Base-by-base conservation (phyloP, 2,797 vertebrate genomes). In the Neopelma chrysocephalum region DNA sequence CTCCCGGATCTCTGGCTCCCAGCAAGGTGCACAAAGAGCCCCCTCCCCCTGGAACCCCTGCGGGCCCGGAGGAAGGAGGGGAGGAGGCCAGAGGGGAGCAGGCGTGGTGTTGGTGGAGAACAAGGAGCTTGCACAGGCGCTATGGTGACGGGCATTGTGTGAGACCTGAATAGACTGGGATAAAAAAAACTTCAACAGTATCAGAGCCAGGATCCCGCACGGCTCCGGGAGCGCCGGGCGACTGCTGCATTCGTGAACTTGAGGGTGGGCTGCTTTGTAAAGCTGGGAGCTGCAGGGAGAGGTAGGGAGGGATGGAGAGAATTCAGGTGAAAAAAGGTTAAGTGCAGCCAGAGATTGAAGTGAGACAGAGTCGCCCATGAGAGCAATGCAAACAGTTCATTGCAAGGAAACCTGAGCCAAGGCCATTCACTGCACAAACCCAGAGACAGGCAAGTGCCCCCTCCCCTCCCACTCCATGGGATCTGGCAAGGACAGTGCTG, bases 401-500 rank as follows among this genome's bases (percentile, higher is more conserved):
- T 7, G 88, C 81, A 27, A 68, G 90, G 95, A 96, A 96, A 96
- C 84, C 87, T 50, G 93, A 95, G 94, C 92, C 89, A 79, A 75
- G 92, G 80, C 96, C 94, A 94, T 95, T 96, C 96, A 95, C 80
- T 29, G 94, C 89, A 22, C 89, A 90, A 32, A 72, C 66, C 71
- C 91, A 27, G 73, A 86, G 93, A 75, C 94, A 38, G 80, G 87
- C 68, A 12, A 96, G 72, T 94, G 82, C 90, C 94, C 91, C 88
- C 93, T 82, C 95, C 95, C 79, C 90, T 94, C 53, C 15, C 82
- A 15, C 95, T 95, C 90, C 86, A 80, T 82, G 78, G 85, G 95
- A 95, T 89, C 95, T 97, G 94, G 94, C 94, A 96, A 93, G 95
- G 95, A 93, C 94, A 92, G 79, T 65, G 75, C 94, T 97, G 96